Percentiles rank a stretch among this genome's conserved stretches.
Conservation (phyloP, 2,113 vertebrate species). For the Python bivittatus region DNA sequence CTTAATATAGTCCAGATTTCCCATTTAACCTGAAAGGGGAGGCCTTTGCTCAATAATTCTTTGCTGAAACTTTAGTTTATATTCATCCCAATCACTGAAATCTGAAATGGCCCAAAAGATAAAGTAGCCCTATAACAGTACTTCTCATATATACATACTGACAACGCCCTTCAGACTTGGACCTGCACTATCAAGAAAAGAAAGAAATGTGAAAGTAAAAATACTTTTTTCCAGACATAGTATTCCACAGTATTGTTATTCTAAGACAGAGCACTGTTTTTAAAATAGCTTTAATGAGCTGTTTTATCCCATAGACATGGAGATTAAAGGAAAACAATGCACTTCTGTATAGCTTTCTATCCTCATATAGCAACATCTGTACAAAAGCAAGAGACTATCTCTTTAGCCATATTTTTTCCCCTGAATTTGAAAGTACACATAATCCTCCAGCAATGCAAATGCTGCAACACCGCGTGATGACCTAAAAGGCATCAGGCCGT, state of each 20-base stretch:
- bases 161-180: neutral
- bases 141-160: neutral
- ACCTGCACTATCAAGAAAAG: neutral
- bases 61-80: neutral
- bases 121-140: neutral
- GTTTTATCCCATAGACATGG: neutral
- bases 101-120: neutral
- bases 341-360: neutral
- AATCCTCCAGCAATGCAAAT: neutral
- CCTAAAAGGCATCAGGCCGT: neutral
- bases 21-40: neutral
- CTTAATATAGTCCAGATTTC: neutral
- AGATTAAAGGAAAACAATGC: neutral
- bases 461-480: neutral
- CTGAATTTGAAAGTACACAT: neutral
- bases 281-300: neutral
- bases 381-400: neutral
- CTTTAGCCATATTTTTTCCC: neutral
- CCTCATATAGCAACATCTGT: neutral
- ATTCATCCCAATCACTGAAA: neutral
- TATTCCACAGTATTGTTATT: neutral
- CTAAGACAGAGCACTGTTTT: neutral
- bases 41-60: neutral
- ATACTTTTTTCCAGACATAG: neutral
- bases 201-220: neutral